Base-by-base conservation (phyloP, 2,113 vertebrate genomes). In the Epinephelus fuscoguttatus region DNA sequence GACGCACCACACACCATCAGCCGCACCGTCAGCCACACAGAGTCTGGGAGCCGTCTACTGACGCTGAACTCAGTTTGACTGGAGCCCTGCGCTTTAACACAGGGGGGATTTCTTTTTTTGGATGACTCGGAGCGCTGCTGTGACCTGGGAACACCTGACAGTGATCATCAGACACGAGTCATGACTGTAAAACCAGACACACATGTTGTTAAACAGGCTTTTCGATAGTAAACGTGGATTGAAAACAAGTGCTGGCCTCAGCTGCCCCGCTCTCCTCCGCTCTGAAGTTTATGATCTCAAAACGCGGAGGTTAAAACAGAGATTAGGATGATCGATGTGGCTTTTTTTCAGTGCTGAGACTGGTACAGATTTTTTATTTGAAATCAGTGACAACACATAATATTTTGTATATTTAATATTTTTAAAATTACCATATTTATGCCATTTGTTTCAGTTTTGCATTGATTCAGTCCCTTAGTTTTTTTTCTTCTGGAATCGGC, bases 31-130 rank as follows among this genome's bases (percentile, higher is more conserved):
- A 1, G 95, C 89, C 17, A 1, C 97, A 56, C 96, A 96, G 82
- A 96, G 93, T 75, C 85, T 96, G 75, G 96, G 97, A 25, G 96
- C 97, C 3, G 96, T 98, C 82, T 98, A 97, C 88, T 97, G 96
- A 96, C 30, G 49, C 61, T 52, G 19, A 2, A 53, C 50, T 18
- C 49, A n/a, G 40, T 52, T 18, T 7, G 12, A 72, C 27, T 21
- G 50, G 21, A 72, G 62, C 55, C 68, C 25, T 9, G 56, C 10
- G 56, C 64, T 18, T 25, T 4, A 17, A 74, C 55, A 53, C 59
- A 0, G 6, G 14, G 40, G 27, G n/a, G 0, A 9, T 7, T 6
- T 23, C 11, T 37, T 53, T 55, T 18, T 40, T 17, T 53, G 64
- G 74, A 42, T 64, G 30, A 47, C 63, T 52, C 4, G n/a, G 23